Base-by-base conservation (phyloP, 35 echinoderm and acorn worm species). In the Lytechinus pictus region DNA sequence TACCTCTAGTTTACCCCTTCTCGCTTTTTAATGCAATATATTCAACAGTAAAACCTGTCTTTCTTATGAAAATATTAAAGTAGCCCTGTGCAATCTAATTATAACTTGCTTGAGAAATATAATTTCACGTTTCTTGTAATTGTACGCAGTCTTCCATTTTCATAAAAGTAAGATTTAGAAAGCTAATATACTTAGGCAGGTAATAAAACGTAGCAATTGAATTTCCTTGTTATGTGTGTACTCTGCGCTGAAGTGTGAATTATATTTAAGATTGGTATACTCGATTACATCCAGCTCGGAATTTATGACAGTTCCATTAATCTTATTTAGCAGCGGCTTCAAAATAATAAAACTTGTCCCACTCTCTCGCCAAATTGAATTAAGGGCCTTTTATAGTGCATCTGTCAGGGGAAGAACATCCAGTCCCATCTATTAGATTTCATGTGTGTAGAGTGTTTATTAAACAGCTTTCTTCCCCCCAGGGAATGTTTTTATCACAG, bases 221-320 rank as follows among this genome's bases (percentile, higher is more conserved):
- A 71, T 16, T 16, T 71, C 12, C 61, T 21, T 14, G 12, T 66
- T 1, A 4, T 71, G 61, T 71, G 61, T 71, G 16, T 71, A 5
- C 61, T 71, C 61, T 60, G 8, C 57, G 16, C 57, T 71, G 16
- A 19, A 71, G 61, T 71, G 6, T 71, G 16, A 71, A 71, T 13
- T 21, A 71, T 71, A 21, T 71, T 71, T 13, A 10, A 60, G 57
- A 10, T 60, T 71, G 10, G 14, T 71, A 71, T 21, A 16, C 60
- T 66, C 0, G 60, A 66, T 66, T 66, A 66, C 60, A 71, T 21
- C 0, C 6, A 19, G 61, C 61, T 21, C 5, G 16, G 16, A 71
- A 71, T 71, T 71, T 71, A 71, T 71, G 61, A 71, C 61, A 71
- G 61, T 71, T 71, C 61, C 61, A 71, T 71, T 71, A 71, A 71